Percentiles rank a stretch among this genome's conserved stretches.
These are phyloP conservation scores for Uloborus plumipes DNA, from an alignment of 2,888 invertebrate genomes.

Conservation along the genomic window DNA sequence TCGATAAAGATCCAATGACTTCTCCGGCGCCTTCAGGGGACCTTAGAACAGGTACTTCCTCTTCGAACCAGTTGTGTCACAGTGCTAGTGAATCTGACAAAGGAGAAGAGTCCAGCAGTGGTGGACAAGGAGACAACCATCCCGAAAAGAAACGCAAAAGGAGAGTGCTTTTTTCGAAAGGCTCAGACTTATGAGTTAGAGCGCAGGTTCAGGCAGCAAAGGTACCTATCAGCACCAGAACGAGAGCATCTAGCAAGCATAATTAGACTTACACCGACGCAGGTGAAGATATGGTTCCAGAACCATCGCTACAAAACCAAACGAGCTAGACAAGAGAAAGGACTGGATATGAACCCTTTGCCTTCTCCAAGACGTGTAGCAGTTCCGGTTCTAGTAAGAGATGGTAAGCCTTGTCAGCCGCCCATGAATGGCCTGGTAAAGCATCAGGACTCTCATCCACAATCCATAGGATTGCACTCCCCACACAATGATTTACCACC, in stretches of 20 bases:
- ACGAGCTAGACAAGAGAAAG: constrained; percentile 93
- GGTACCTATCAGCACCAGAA: constrained; percentile 97
- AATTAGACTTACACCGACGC: constrained; percentile 95
- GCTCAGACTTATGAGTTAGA: constrained; percentile 97
- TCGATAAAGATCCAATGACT: constrained; percentile 24
- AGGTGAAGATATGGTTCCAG: constrained; percentile 98
- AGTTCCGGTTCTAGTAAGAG: constrained; percentile 92
- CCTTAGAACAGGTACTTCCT: constrained; percentile 8
- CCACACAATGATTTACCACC: constrained; percentile 77
- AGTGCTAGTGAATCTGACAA: constrained; percentile 49
- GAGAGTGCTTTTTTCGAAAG: constrained; percentile 95
- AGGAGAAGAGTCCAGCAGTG: constrained; percentile 30
- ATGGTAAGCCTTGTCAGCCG: constrained; percentile 87
- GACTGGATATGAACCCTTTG: constrained; percentile 76
- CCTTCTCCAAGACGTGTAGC: constrained; percentile 92
- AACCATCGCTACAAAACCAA: constrained; percentile 97
- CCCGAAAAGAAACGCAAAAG: constrained; percentile 88
- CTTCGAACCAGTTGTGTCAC: constrained; percentile 4
- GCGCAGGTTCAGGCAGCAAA: constrained; percentile 92
- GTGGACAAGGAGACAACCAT: constrained; percentile 12
- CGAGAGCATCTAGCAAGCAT: constrained; percentile 95
- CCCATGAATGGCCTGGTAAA: constrained; percentile 54
- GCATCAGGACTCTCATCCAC: constrained; percentile 43
- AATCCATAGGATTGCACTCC: constrained; percentile 69
- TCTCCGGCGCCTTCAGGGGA: neutral